Base-by-base conservation (phyloP, 1,140 invertebrate genomes). In the Palaemon carinicauda region DNA sequence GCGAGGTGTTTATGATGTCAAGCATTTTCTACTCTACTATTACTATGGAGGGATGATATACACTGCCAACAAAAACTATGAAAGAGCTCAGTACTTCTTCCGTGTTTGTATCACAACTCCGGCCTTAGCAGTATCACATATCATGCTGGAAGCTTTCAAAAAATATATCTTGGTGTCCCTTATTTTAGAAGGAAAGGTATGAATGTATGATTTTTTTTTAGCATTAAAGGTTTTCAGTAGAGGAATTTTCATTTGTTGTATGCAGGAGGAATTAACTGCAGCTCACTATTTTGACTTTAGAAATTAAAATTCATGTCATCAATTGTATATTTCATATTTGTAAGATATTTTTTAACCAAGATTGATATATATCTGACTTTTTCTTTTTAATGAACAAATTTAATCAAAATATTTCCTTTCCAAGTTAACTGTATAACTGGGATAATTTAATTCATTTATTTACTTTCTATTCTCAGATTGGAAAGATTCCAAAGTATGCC, bases 391-490 rank as follows among this genome's bases (percentile, higher is more conserved):
- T n/a, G n/a, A n/a, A n/a, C n/a, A n/a, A n/a, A n/a, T n/a, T n/a
- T n/a, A n/a, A n/a, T n/a, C n/a, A 54, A 21, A 33, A 31, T 75
- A 94, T 96, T 92, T 97, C 97, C 50, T 99, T 98, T 90, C 99
- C 99, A 92, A 99, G 99, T 91, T 98, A n/a, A n/a, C n/a, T n/a
- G n/a, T n/a, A 96, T 90, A 96, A 98, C 90, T 92, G 99, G 73
- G 95, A 99, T 41, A 97, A 96, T 50, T 93, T 98, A 31, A 97
- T 99, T 90, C 92, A 97, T 73, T 94, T 97, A 93, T 97, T 97
- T 90, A 98, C 97, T 92, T 94, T 96, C 21, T 56, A 82, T 51
- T 50, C 52, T 17, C 89, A 90, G 84, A 87, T 90, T 60, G 89
- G 89, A 24, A 89, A 92, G 88, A 94, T 98, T 90, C 97, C 97